Evolutionary conservation across 2,888 invertebrate genomes (phyloP).

Genomic region (Campoplex nolae): DNA sequence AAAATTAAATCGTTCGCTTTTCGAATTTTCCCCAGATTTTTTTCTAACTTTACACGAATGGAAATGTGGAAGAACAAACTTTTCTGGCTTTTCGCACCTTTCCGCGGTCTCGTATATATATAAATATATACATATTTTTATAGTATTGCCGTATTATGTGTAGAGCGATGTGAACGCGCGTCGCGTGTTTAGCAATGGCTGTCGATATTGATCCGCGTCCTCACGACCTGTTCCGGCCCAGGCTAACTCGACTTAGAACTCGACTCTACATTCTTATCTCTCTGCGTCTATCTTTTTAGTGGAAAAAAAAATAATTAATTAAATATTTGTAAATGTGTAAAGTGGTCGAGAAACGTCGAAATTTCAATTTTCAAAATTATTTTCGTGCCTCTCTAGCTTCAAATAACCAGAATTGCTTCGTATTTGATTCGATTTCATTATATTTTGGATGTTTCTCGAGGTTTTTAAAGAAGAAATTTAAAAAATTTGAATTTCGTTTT

Average conservation of each 20-base stretch:
- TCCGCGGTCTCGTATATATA: background rate
- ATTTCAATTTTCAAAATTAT: background rate
- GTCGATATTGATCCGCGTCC: constrained; percentile 73
- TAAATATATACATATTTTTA: background rate
- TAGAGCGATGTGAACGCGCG: constrained; percentile 52
- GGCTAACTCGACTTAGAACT: constrained; percentile 64
- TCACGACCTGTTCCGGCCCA: constrained; percentile 67
- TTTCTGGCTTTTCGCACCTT: background rate
- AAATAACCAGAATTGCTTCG: background rate
- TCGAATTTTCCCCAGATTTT: background rate
- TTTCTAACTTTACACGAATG: background rate
- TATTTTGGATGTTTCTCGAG: background rate
- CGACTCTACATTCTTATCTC: constrained; percentile 17
- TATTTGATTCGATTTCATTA: background rate
- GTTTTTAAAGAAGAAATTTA: background rate
- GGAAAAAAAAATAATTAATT: background rate
- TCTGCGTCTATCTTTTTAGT: background rate
- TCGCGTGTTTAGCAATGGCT: constrained; percentile 68
- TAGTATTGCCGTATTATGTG: background rate
- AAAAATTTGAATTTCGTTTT: background rate
- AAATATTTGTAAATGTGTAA: background rate
- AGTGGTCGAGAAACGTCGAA: background rate
- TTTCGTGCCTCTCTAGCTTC: background rate
- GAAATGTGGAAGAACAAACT: background rate
- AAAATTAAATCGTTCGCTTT: background rate